These are phyloP conservation scores for Meandrina meandrites DNA, from an alignment of 92 coral and sea anemone genomes.

Conservation along the genomic window DNA sequence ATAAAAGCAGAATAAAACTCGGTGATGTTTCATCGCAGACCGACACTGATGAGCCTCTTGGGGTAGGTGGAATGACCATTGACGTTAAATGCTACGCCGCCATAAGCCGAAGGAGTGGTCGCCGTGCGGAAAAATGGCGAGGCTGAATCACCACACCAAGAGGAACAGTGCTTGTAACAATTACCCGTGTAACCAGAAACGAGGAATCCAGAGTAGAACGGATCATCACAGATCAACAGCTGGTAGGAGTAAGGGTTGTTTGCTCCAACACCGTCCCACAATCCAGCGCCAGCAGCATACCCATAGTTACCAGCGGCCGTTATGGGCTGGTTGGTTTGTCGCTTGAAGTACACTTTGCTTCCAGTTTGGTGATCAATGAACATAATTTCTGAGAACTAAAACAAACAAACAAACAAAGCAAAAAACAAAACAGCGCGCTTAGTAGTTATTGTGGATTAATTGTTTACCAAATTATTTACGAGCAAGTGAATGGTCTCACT, in stretches of 20 bases:
- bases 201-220: slow-evolving; percentile 24
- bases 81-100: slow-evolving; percentile 43
- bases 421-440: too few species aligned
- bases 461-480: too few species aligned
- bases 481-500: too few species aligned
- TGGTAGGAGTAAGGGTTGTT: slow-evolving; percentile 4
- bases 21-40: slow-evolving; percentile 29
- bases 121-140: slow-evolving; percentile 48
- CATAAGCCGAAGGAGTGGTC: not conserved
- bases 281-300: slow-evolving; percentile 2
- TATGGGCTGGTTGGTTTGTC: not conserved
- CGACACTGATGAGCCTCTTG: slow-evolving; percentile 36
- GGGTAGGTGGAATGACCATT: slow-evolving; percentile 25
- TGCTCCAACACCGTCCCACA: slow-evolving; percentile 17
- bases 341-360: slow-evolving; percentile 13
- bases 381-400: not conserved
- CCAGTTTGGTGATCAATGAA: slow-evolving; percentile 8
- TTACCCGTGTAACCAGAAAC: slow-evolving; percentile 40
- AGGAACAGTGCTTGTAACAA: slow-evolving; percentile 35
- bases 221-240: slow-evolving; percentile 1
- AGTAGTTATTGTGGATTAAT: too few species aligned
- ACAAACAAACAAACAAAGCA: not conserved
- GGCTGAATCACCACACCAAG: slow-evolving; percentile 12
- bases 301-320: slow-evolving; percentile 28
- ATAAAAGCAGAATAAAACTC: too few species aligned